These are phyloP conservation scores for Ectemnius lituratus DNA, from an alignment of 2,888 invertebrate species.

Conservation along the genomic window DNA sequence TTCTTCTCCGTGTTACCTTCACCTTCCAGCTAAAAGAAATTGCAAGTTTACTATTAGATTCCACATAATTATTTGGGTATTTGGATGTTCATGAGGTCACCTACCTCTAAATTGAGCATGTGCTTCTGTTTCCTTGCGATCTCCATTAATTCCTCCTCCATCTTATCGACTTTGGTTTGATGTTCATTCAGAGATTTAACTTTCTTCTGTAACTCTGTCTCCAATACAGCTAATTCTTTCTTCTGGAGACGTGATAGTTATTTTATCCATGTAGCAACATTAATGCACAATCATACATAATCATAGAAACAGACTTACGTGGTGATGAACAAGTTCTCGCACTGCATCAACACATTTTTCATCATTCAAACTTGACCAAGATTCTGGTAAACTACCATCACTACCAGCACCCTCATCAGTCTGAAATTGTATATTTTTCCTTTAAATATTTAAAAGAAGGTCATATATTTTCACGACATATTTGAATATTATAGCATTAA, in stretches of 20 bases:
- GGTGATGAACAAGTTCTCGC: slow-evolving; percentile 85
- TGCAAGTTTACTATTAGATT: background rate
- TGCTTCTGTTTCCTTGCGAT: slow-evolving; percentile 82
- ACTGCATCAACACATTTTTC: slow-evolving; percentile 83
- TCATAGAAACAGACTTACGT: slow-evolving; percentile 80
- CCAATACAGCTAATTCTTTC: slow-evolving; percentile 85
- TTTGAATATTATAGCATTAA: too few relatives aligned
- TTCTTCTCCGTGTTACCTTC: slow-evolving; percentile 75
- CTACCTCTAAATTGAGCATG: slow-evolving; percentile 69
- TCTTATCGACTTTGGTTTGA: slow-evolving; percentile 83
- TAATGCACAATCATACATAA: background rate
- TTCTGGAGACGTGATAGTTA: slow-evolving; percentile 78
- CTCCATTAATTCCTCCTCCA: slow-evolving; percentile 85
- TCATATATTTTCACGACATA: too few relatives aligned
- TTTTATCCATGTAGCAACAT: background rate
- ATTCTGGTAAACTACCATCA: slow-evolving; percentile 72
- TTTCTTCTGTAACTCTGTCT: slow-evolving; percentile 83
- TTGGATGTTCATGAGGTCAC: slow-evolving; percentile 18
- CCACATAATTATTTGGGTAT: background rate
- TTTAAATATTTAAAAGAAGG: too few relatives aligned
- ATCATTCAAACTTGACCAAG: slow-evolving; percentile 78
- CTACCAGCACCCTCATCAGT: slow-evolving; percentile 73
- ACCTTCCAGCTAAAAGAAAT: slow-evolving; percentile 62
- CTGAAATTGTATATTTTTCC: slow-evolving; percentile 69
- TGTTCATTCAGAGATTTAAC: slow-evolving; percentile 82